Conservation (phyloP, 2,797 vertebrate species). For the Florisuga fusca region DNA sequence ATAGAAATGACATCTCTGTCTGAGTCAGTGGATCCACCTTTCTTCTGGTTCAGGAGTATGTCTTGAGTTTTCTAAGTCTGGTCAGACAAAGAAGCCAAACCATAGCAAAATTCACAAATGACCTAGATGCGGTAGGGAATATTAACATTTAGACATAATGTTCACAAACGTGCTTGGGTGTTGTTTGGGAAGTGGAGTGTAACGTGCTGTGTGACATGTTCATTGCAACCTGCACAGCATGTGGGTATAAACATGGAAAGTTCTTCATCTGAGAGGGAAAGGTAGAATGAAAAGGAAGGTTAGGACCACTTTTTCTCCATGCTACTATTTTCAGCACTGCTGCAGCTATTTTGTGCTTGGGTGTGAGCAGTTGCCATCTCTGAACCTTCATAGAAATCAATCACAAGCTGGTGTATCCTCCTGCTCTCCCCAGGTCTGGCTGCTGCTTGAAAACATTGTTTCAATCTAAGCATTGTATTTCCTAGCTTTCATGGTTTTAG, state of each 20-base stretch:
- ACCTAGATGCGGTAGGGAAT: background rate
- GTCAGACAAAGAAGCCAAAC: background rate
- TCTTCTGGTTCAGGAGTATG: background rate
- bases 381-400: background rate
- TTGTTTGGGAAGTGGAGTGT: background rate
- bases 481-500: background rate
- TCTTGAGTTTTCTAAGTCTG: background rate
- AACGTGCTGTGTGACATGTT: background rate
- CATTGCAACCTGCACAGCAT: background rate
- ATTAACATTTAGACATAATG: background rate
- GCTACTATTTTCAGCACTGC: background rate
- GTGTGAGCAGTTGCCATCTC: background rate
- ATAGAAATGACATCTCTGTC: background rate
- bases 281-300: background rate
- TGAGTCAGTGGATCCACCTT: background rate
- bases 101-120: background rate
- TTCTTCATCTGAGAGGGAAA: background rate
- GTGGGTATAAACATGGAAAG: background rate
- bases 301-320: background rate
- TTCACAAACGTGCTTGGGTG: background rate
- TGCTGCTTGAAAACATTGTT: background rate
- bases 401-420: background rate
- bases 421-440: background rate
- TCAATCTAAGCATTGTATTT: background rate
- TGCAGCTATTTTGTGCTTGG: slow-evolving; percentile 1